These are phyloP conservation scores for Amazona vittata DNA, from an alignment of 2,113 vertebrate genomes.

Conservation along the genomic window DNA sequence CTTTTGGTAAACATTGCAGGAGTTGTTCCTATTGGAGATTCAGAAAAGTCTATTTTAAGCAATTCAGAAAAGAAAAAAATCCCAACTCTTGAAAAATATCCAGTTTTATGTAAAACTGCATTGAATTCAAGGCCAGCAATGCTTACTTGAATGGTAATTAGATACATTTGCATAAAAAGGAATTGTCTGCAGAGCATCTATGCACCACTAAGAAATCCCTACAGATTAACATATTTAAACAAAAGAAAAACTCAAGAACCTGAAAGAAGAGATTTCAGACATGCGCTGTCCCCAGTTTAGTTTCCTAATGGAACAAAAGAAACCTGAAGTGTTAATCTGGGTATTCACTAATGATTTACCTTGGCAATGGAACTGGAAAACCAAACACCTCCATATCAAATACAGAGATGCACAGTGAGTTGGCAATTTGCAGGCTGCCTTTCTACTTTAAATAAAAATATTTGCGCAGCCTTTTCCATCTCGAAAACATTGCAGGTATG, in stretches of 20 bases:
- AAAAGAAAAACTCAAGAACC: not conserved
- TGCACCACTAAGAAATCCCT: not conserved
- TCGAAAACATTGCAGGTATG: not conserved
- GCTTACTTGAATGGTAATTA: conserved; percentile 14
- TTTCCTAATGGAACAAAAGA: not conserved
- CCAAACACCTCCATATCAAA: not conserved
- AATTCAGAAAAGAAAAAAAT: not conserved
- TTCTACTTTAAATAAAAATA: not conserved
- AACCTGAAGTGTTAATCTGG: not conserved
- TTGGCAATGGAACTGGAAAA: not conserved
- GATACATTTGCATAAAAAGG: not conserved
- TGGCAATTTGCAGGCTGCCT: not conserved
- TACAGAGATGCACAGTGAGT: not conserved
- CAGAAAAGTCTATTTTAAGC: conserved; percentile 29
- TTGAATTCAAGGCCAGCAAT: not conserved
- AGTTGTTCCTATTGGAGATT: not conserved
- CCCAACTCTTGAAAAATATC: not conserved
- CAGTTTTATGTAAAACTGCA: conserved; percentile 17
- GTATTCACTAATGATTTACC: not conserved
- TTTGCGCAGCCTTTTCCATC: not conserved
- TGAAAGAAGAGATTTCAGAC: not conserved
- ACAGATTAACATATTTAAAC: not conserved
- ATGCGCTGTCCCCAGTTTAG: not conserved
- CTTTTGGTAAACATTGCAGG: conserved; percentile 6
- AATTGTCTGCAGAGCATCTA: not conserved